phyloP scores from a whole-genome alignment of 2,113 vertebrate genomes.

The Bambusicola thoracicus region DNA sequence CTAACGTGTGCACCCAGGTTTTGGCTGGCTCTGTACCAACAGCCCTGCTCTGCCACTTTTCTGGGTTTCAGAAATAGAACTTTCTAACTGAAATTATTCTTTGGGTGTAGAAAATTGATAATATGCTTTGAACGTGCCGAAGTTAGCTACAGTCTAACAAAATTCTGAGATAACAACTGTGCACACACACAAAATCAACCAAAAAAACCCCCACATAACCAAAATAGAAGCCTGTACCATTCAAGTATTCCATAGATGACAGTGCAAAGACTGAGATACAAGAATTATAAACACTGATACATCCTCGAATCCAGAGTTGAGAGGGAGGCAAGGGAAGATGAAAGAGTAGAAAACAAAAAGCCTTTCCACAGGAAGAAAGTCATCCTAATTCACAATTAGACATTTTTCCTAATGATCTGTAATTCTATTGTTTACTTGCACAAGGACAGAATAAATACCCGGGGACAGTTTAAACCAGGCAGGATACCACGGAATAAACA shows the following conservation, averaged over 20 bases:
- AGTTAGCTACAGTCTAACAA: not conserved
- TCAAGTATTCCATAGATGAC: not conserved
- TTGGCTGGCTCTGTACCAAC: not conserved
- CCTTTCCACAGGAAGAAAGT: not conserved
- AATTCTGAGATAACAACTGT: not conserved
- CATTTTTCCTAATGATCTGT: not conserved
- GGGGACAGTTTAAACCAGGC: not conserved
- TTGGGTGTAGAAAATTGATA: not conserved
- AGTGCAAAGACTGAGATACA: not conserved
- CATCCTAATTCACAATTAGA: not conserved
- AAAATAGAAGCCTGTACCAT: not conserved
- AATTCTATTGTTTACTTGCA: not conserved
- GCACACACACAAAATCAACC: not conserved
- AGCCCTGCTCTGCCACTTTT: not conserved
- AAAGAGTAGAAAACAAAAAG: constrained; percentile 5
- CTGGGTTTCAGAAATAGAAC: not conserved
- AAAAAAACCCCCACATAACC: not conserved
- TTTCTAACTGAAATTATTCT: not conserved
- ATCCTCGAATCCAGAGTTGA: not conserved
- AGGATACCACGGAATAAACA: not conserved
- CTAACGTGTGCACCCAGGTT: not conserved
- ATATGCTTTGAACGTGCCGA: not conserved
- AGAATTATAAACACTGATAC: not conserved
- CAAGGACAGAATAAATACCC: not conserved
- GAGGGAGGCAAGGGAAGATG: fast-evolving